Conservation (phyloP, 2,797 vertebrate species). For the Diceros bicornis region DNA sequence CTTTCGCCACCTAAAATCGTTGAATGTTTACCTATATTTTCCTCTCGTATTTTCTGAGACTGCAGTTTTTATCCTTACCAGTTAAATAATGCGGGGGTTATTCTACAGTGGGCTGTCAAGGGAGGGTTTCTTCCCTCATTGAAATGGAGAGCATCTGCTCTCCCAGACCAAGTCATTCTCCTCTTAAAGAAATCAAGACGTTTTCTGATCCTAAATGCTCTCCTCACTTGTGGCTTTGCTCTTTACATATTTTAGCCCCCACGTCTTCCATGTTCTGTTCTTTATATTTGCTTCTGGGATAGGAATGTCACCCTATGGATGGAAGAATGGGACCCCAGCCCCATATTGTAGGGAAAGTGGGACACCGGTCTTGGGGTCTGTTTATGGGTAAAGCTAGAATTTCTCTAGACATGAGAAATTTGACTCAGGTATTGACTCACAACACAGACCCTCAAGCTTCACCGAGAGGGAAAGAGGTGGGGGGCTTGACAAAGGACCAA, state of each 20-base stretch:
- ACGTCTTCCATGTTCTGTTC: neutral
- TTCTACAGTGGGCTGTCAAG: neutral
- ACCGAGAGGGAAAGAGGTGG: neutral
- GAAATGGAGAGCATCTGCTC: neutral
- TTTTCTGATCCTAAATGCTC: neutral
- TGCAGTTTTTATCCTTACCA: neutral
- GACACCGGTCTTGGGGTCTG: neutral
- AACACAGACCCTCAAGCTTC: neutral
- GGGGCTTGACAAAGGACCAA: fast-evolving
- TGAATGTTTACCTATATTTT: neutral
- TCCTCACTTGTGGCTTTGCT: neutral
- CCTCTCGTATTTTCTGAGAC: neutral
- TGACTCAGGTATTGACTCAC: no score
- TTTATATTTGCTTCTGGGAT: no score
- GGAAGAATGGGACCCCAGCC: neutral
- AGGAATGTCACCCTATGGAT: neutral
- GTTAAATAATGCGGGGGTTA: neutral
- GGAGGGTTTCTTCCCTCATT: neutral
- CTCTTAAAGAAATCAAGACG: neutral
- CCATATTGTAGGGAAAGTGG: no score
- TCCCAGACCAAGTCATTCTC: neutral
- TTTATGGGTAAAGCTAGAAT: neutral
- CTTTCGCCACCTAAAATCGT: neutral
- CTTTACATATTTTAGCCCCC: no score
- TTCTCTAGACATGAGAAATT: neutral